phyloP scores from a whole-genome alignment of 2,797 vertebrate species.

The Dendrocincla fuliginosa region DNA sequence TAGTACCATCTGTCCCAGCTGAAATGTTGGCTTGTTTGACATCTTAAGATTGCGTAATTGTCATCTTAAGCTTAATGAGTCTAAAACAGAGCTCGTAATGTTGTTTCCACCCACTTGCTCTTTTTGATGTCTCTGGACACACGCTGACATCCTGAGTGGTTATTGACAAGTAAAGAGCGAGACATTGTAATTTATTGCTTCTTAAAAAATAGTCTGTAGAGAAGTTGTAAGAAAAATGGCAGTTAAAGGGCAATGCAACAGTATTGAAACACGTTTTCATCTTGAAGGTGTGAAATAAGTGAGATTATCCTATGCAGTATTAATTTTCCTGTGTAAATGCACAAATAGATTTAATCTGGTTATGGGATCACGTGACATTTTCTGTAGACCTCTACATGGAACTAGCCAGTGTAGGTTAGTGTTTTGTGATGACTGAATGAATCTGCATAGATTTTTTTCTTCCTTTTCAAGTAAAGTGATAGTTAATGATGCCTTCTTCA shows the following conservation, averaged over 20 bases:
- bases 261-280: neutral
- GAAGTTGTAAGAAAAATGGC: neutral
- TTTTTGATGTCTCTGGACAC: neutral
- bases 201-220: neutral
- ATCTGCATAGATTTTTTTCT: neutral
- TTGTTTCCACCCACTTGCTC: neutral
- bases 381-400: neutral
- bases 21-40: constrained; percentile 16
- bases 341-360: neutral
- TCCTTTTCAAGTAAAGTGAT: neutral
- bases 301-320: neutral
- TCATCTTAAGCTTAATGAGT: constrained; percentile 29
- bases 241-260: neutral
- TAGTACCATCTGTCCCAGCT: constrained; percentile 14
- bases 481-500: neutral
- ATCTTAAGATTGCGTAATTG: neutral
- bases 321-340: neutral
- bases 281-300: neutral
- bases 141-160: neutral
- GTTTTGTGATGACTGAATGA: neutral
- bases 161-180: constrained; percentile 16
- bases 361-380: neutral
- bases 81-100: constrained; percentile 12
- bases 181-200: neutral
- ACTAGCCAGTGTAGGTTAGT: neutral